Base-by-base conservation (phyloP, 2,113 vertebrate species). In the Carlito syrichta region DNA sequence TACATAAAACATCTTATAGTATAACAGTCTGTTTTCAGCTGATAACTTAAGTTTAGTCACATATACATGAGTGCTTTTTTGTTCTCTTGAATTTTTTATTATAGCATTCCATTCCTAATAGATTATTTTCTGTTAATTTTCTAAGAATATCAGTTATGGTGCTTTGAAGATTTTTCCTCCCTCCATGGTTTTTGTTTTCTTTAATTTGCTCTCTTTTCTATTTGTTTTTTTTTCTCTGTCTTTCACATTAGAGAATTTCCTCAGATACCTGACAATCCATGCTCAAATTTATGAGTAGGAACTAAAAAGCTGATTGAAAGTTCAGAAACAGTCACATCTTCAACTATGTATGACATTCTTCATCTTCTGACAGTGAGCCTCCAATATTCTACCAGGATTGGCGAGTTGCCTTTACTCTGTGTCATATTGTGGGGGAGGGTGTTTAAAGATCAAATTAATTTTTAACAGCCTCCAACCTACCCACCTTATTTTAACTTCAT, bases 401-500 rank as follows among this genome's bases (percentile, higher is more conserved):
- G 5, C 17, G 69, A 86, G 22, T 84, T 86, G 11, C 38, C 69
- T 60, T 96, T 56, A 81, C 69, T 35, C 38, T 45, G 25, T 86
- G 92, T 35, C 45, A 86, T 84, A 82, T 91, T 94, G 19, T 63
- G 56, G 58, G 68, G 20, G 43, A 86, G 16, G 19, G 25, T 68
- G 35, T 96, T 52, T 85, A 92, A 97, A 94, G 50, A 68, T 93
- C n/a, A 58, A 91, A 71, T 85, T 90, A 25, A 17, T 27, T 93
- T 97, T 97, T 83, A 82, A 79, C 16, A 89, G 16, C 30, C 60
- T 88, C 96, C 84, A 92, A 69, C 13, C 38, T 92, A n/a, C 10
- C 19, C 60, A 79, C 20, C 30, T 95, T 94, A 91, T 91, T 94
- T 89, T 91, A 94, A 89, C 35, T 25, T 62, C 32, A 63, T 84